These are phyloP conservation scores for Drosophila subsilvestris DNA, from an alignment of 2,888 invertebrate genomes.

Conservation along the genomic window DNA sequence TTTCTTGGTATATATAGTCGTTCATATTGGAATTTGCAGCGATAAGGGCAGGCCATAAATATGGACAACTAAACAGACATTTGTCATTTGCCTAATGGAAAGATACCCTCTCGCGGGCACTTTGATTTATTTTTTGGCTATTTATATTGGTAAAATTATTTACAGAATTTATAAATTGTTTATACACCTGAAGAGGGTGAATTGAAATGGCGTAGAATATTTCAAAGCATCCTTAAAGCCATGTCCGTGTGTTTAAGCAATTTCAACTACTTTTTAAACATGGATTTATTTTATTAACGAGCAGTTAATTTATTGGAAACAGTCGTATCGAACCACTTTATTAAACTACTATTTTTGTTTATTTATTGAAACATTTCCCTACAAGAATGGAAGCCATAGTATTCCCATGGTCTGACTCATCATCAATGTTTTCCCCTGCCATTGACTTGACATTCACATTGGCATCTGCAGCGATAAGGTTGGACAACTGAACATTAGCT, in stretches of 20 bases:
- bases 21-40: neutral
- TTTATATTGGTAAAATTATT: too few relatives aligned
- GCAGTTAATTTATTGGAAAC: too few relatives aligned
- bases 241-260: neutral
- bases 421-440: neutral
- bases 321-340: too few relatives aligned
- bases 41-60: constrained; percentile 11
- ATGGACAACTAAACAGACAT: constrained; percentile 39
- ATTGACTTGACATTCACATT: constrained; percentile 1
- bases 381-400: neutral
- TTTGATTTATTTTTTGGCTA: too few relatives aligned
- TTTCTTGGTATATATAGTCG: constrained; percentile 41
- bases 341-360: neutral
- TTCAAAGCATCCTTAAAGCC: neutral
- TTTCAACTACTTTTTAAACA: neutral
- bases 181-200: too few relatives aligned
- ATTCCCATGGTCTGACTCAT: constrained; percentile 30
- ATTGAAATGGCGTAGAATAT: neutral
- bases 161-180: neutral
- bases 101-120: constrained; percentile 2
- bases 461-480: constrained; percentile 13
- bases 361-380: neutral
- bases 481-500: neutral
- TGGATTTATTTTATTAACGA: neutral
- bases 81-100: constrained; percentile 51